A percentile compares a stretch with the other conserved stretches of the same genome.
Conservation (phyloP, 2,888 invertebrate species). For the Tetramorium bicarinatum region DNA sequence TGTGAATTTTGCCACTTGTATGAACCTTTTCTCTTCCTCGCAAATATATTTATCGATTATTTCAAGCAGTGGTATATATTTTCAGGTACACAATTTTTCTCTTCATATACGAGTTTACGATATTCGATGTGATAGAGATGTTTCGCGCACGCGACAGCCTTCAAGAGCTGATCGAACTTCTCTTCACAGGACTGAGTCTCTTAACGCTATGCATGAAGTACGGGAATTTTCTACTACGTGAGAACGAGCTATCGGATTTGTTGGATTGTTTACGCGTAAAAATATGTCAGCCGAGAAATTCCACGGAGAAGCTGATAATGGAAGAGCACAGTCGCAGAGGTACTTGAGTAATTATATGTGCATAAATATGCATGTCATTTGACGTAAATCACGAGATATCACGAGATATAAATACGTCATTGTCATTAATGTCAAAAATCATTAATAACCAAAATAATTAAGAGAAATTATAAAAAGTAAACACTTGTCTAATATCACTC, state of each 20-base stretch:
- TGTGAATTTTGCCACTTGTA: background rate
- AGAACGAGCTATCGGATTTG: conserved; percentile 32
- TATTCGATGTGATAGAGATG: conserved; percentile 18
- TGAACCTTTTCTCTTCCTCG: background rate
- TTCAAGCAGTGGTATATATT: background rate
- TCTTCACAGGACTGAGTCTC: conserved; percentile 73
- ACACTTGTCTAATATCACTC: background rate
- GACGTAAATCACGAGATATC: background rate
- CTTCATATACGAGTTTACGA: conserved; percentile 27
- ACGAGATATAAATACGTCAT: background rate
- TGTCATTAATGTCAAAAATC: background rate
- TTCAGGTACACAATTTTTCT: conserved; percentile 20
- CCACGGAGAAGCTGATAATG: conserved; percentile 24
- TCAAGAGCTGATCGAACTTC: conserved; percentile 72
- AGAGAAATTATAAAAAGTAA: background rate
- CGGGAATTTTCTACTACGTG: conserved; percentile 43
- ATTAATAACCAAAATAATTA: background rate
- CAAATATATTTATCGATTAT: background rate
- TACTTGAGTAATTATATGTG: background rate
- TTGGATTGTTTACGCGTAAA: conserved; percentile 29
- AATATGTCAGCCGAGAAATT: conserved; percentile 47
- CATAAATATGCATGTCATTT: background rate
- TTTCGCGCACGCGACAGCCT: conserved; percentile 52
- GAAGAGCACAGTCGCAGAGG: conserved; percentile 38
- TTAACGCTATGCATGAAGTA: conserved; percentile 54